Conservation (phyloP, 2,797 vertebrate genomes). For the Falco berigora region DNA sequence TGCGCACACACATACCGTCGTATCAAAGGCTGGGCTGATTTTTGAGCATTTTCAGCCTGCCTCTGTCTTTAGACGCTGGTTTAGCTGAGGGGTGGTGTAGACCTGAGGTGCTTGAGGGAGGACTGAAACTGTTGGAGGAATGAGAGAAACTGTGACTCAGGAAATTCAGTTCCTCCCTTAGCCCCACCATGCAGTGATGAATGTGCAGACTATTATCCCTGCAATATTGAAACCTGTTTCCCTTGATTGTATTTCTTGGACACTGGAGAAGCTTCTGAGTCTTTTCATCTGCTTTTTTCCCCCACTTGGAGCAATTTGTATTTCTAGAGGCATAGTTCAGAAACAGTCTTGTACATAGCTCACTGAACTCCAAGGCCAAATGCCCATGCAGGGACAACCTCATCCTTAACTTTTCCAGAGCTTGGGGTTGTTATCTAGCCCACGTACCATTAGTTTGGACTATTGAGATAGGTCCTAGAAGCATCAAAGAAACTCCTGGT, state of each 20-base stretch:
- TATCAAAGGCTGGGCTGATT: not conserved
- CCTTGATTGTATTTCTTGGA: not conserved
- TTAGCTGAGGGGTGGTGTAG: not conserved
- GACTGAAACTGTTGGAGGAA: constrained; percentile 27
- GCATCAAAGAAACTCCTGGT: not conserved
- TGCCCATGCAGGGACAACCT: not conserved
- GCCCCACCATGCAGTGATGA: not conserved
- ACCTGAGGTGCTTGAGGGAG: not conserved
- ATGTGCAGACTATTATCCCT: not conserved
- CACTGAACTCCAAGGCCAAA: not conserved
- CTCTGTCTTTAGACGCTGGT: not conserved
- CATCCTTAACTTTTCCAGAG: not conserved
- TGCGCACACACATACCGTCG: fast-evolving
- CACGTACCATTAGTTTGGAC: not conserved
- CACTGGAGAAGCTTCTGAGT: not conserved
- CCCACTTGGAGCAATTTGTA: not conserved
- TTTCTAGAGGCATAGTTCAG: not conserved
- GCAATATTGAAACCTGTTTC: not conserved
- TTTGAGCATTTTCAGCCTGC: not conserved
- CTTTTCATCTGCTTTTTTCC: not conserved
- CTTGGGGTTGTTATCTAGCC: not conserved
- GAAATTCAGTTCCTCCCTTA: not conserved
- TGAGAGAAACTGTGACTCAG: constrained; percentile 49
- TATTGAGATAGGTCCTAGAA: not conserved
- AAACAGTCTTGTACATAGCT: not conserved